These are phyloP conservation scores for Tillus elongatus DNA, from an alignment of 2,888 invertebrate genomes.

Conservation along the genomic window DNA sequence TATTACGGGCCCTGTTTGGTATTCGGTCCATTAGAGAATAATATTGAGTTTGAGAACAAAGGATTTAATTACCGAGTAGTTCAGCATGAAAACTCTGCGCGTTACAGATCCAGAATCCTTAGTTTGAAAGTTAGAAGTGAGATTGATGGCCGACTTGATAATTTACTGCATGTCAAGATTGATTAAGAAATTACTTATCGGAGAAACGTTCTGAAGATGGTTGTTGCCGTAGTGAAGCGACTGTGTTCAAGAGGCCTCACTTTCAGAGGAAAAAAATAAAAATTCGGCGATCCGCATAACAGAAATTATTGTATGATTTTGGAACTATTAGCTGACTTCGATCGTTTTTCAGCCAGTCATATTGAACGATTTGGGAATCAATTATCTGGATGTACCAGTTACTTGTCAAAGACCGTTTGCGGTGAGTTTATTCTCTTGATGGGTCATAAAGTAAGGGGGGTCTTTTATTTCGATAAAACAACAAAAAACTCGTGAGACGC, in stretches of 20 bases:
- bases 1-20: too few relatives aligned
- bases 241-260: constrained; percentile 20
- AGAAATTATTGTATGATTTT: too few relatives aligned
- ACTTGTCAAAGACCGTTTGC: too few relatives aligned
- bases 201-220: constrained; percentile 24
- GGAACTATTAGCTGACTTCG: constrained; percentile 2
- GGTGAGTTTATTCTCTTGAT: too few relatives aligned
- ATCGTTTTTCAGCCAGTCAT: too few relatives aligned
- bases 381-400: too few relatives aligned
- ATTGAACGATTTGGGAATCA: too few relatives aligned
- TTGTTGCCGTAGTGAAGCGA: too few relatives aligned
- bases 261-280: constrained; percentile 21
- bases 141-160: constrained; percentile 18
- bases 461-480: too few relatives aligned
- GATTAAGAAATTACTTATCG: constrained; percentile 18
- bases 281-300: too few relatives aligned
- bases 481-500: too few relatives aligned
- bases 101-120: constrained; percentile 21
- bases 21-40: constrained; percentile 19
- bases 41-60: constrained; percentile 19
- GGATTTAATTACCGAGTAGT: constrained; percentile 21
- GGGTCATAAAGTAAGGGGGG: too few relatives aligned
- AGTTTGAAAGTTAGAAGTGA: constrained; percentile 13
- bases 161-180: constrained; percentile 10
- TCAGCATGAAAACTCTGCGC: constrained; percentile 22